Evolutionary conservation across 1,140 invertebrate genomes (phyloP).

Genomic region (Thrips palmi): DNA sequence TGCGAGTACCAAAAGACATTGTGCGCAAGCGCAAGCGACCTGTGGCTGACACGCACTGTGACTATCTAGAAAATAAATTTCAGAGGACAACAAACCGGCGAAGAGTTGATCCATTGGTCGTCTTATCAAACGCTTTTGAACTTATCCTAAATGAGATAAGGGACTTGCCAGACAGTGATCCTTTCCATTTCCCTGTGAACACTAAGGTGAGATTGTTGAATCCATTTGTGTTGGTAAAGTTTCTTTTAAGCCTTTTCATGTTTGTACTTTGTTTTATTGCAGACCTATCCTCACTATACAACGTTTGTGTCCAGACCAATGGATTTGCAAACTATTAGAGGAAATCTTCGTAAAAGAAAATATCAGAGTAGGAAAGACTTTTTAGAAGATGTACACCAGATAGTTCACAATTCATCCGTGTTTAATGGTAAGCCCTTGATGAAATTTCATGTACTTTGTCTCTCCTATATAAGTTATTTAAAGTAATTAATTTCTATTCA

Average conservation of each 20-base stretch:
- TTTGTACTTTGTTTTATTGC: slow-evolving; percentile 3
- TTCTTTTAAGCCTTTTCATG: background rate
- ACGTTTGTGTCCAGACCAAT: slow-evolving; percentile 83
- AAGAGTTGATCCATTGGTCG: slow-evolving; percentile 92
- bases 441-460: background rate
- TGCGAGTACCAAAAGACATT: slow-evolving; percentile 68
- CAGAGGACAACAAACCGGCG: slow-evolving; percentile 75
- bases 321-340: slow-evolving; percentile 92
- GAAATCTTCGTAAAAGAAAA: slow-evolving; percentile 78
- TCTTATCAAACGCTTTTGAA: slow-evolving; percentile 82
- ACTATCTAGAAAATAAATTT: slow-evolving; percentile 81
- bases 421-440: slow-evolving; percentile 70
- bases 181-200: slow-evolving; percentile 89
- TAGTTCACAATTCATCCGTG: slow-evolving; percentile 83
- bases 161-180: slow-evolving; percentile 75
- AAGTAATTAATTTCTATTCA: slow-evolving; percentile 8
- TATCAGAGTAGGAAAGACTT: slow-evolving; percentile 92
- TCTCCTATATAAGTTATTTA: background rate
- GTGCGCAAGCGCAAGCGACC: slow-evolving; percentile 43
- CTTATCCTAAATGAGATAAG: slow-evolving; percentile 87
- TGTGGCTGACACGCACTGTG: slow-evolving; percentile 62
- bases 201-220: slow-evolving; percentile 41
- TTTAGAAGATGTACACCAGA: slow-evolving; percentile 84
- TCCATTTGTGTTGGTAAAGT: background rate
- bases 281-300: slow-evolving; percentile 84